Evolutionary conservation across 2,113 vertebrate genomes (phyloP), one percentile per base, ranked within the genome.

Genomic region (Hylia prasina): DNA sequence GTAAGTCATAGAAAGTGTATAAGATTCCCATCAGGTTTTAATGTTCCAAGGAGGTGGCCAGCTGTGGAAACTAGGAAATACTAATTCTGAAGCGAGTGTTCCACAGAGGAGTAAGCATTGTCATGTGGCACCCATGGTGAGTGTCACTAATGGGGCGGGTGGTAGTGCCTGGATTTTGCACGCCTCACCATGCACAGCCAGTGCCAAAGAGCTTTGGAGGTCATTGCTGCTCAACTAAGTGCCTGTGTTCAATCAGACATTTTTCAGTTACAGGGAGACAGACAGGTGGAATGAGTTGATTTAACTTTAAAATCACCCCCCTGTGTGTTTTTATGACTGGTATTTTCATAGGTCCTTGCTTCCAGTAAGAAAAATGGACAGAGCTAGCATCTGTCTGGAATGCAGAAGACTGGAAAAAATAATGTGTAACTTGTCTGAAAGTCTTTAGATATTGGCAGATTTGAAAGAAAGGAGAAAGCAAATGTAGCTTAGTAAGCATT

Each of bases 101-200:
- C 18, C 22, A 28, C 13, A 40, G 48, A 71, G n/a, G 19, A 63
- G 8, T 13, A 31, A 60, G 13, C 2, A 5, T 19, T 68, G 44
- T 30, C 30, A 28, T 2, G 19, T 4, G 47, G 19, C 19, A 24
- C 9, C 13, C 4, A 0, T 20, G 31, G 37, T 2, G 0, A 89
- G 16, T 48, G 45, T 23, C 25, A 19, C 37, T 40, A 33, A 40
- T 5, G 8, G 22, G 35, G 20, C 0, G 7, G 23, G 53, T 39
- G 30, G 23, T 4, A 10, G 15, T 45, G 24, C 20, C 20, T 1
- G 1, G 39, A 9, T 73, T 65, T 65, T 63, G 19, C 13, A 24
- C 0, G 0, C 11, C 19, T 54, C 2, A 0, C 8, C 1, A 0
- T 9, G 1, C 33, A 51, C 27, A 44, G 37, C 28, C 31, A 21